Evolutionary conservation across 2,113 vertebrate genomes (phyloP).

Genomic region (Morone saxatilis): DNA sequence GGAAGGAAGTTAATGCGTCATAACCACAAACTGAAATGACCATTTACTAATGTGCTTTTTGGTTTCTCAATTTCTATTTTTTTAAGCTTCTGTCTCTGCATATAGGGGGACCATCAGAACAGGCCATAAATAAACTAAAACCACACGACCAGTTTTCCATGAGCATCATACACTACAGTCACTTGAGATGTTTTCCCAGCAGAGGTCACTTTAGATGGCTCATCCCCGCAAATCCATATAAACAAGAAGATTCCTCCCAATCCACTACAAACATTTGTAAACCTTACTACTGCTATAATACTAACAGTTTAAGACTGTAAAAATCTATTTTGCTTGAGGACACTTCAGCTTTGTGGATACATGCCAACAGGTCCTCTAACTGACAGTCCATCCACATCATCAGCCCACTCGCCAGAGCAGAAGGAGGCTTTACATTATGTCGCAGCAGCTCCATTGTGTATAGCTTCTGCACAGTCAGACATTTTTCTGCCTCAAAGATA

Average conservation of each 20-base stretch:
- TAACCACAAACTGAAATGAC: constrained; percentile 17
- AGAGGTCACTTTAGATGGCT: constrained; percentile 40
- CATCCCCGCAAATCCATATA: constrained; percentile 15
- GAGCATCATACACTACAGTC: not conserved
- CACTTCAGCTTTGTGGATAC: not conserved
- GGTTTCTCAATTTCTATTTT: not conserved
- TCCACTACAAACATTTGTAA: constrained; percentile 39
- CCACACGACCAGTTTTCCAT: constrained; percentile 4
- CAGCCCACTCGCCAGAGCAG: not conserved
- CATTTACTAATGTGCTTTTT: not conserved
- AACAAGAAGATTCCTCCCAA: constrained; percentile 9
- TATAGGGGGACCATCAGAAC: not conserved
- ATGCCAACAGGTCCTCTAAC: not conserved
- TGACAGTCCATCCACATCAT: not conserved
- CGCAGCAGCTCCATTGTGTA: not conserved
- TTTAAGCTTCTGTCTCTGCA: not conserved
- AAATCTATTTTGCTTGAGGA: not conserved
- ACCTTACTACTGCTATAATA: not conserved
- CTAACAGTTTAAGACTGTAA: constrained; percentile 7
- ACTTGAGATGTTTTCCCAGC: constrained; percentile 21
- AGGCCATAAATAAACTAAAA: not conserved
- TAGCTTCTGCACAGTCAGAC: not conserved
- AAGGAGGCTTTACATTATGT: not conserved
- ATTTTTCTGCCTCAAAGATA: not conserved
- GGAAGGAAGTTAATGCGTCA: constrained; percentile 20